Conservation (phyloP, 2,888 invertebrate species). For the Drosophila longiperda region DNA sequence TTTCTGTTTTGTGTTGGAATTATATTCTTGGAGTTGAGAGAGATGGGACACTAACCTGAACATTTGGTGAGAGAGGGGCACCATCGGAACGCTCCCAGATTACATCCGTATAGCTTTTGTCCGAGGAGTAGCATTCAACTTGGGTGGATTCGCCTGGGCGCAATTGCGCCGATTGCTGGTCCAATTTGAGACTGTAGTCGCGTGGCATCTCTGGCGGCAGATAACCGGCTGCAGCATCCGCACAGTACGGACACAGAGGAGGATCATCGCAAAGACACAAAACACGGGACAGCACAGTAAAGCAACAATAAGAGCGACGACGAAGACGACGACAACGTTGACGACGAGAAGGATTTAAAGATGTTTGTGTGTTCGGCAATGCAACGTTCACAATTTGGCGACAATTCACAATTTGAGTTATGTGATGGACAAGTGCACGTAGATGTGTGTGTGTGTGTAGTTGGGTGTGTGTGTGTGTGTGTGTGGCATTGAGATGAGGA, state of each 20-base stretch:
- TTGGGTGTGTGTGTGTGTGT: slow-evolving; percentile 25
- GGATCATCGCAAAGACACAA: slow-evolving; percentile 7
- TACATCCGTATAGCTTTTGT: slow-evolving; percentile 81
- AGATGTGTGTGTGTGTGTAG: slow-evolving; percentile 35
- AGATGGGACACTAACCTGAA: slow-evolving; percentile 70
- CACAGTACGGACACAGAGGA: not conserved
- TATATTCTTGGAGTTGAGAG: not conserved
- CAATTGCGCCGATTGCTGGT: slow-evolving; percentile 82
- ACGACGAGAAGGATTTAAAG: slow-evolving; percentile 36
- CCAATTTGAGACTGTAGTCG: slow-evolving; percentile 82
- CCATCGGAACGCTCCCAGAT: slow-evolving; percentile 84
- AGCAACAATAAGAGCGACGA: slow-evolving; percentile 45
- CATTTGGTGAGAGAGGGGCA: slow-evolving; percentile 77
- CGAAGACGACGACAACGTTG: slow-evolving; percentile 30
- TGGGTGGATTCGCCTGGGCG: slow-evolving; percentile 83
- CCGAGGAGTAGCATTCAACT: slow-evolving; percentile 84
- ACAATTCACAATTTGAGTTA: slow-evolving; percentile 66
- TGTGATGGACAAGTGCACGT: slow-evolving; percentile 44
- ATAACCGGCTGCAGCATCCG: slow-evolving; percentile 42
- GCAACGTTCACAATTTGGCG: slow-evolving; percentile 71
- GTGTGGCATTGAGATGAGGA: slow-evolving; percentile 47
- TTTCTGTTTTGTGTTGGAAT: not conserved
- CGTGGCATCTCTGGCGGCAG: slow-evolving; percentile 59
- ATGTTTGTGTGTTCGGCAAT: slow-evolving; percentile 55
- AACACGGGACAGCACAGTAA: slow-evolving; percentile 44